Percentiles rank a stretch among this genome's conserved stretches.
Conservation (phyloP, 1,140 invertebrate species). For the Drosophila azteca region DNA sequence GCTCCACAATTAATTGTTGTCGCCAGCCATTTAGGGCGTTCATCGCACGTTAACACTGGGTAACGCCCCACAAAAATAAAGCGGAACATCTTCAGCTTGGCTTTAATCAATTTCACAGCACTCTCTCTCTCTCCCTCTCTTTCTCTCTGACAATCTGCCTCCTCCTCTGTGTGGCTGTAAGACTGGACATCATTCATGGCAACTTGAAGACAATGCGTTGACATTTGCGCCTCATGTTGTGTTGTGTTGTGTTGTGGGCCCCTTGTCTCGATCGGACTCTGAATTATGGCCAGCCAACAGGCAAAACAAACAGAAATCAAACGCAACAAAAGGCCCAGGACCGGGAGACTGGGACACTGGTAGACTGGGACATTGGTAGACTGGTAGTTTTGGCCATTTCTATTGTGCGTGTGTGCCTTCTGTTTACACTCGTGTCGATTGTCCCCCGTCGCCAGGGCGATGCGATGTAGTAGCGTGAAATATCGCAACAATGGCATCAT, state of each 20-base stretch:
- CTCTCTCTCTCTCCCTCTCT: constrained; percentile 23
- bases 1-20: constrained; percentile 60
- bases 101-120: constrained; percentile 63
- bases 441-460: constrained; percentile 16
- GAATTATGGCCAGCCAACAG: constrained; percentile 72
- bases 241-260: constrained; percentile 47
- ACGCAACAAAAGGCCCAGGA: constrained; percentile 42
- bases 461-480: constrained; percentile 57
- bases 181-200: constrained; percentile 53
- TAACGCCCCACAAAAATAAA: constrained; percentile 19
- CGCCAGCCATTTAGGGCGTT: constrained; percentile 49
- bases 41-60: constrained; percentile 61
- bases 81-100: constrained; percentile 31
- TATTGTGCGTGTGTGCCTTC: constrained; percentile 67
- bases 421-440: constrained; percentile 50
- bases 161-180: not conserved
- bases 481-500: constrained; percentile 73
- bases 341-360: too few relatives aligned
- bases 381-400: constrained; percentile 5
- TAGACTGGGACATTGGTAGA: too few relatives aligned
- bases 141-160: not conserved
- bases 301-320: constrained; percentile 77
- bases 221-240: constrained; percentile 65
- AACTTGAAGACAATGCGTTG: constrained; percentile 66
- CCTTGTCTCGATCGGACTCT: constrained; percentile 32